Evolutionary conservation across 2,113 vertebrate species (phyloP).

Genomic region (Pelobates fuscus): DNA sequence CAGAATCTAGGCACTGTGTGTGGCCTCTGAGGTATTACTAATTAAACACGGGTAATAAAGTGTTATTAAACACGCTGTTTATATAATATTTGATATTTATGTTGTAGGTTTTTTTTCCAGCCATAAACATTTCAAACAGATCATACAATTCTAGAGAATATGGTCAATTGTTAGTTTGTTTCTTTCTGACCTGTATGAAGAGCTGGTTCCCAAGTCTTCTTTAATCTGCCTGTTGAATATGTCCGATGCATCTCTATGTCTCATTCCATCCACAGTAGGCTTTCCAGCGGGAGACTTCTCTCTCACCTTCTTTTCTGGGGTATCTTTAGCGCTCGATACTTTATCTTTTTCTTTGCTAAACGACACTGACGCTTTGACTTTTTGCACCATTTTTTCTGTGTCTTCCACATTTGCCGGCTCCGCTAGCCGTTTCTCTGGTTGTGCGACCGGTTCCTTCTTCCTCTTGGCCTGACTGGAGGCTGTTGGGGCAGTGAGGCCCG

Average conservation of each 20-base stretch:
- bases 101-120: too few species aligned
- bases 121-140: too few species aligned
- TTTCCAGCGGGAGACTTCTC: slow-evolving; percentile 34
- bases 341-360: slow-evolving; percentile 13
- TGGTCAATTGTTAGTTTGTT: too few species aligned
- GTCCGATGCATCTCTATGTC: slow-evolving; percentile 25
- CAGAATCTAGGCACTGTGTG: too few species aligned
- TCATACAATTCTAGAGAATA: too few species aligned
- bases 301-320: slow-evolving; percentile 10
- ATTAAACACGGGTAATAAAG: too few species aligned
- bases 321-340: neutral
- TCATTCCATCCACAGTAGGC: slow-evolving; percentile 6
- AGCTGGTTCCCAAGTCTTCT: slow-evolving; percentile 7
- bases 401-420: slow-evolving; percentile 9
- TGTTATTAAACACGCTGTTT: too few species aligned
- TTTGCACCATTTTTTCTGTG: slow-evolving; percentile 7
- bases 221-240: slow-evolving; percentile 43
- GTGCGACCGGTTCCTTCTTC: slow-evolving; percentile 24
- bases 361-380: slow-evolving; percentile 30
- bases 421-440: slow-evolving; percentile 12
- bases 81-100: too few species aligned
- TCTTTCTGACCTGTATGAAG: slow-evolving; percentile 46
- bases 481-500: slow-evolving; percentile 50
- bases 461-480: slow-evolving; percentile 40
- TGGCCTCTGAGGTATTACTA: too few species aligned